Base-by-base conservation (phyloP, 2,113 vertebrate genomes). In the Athene cunicularia region DNA sequence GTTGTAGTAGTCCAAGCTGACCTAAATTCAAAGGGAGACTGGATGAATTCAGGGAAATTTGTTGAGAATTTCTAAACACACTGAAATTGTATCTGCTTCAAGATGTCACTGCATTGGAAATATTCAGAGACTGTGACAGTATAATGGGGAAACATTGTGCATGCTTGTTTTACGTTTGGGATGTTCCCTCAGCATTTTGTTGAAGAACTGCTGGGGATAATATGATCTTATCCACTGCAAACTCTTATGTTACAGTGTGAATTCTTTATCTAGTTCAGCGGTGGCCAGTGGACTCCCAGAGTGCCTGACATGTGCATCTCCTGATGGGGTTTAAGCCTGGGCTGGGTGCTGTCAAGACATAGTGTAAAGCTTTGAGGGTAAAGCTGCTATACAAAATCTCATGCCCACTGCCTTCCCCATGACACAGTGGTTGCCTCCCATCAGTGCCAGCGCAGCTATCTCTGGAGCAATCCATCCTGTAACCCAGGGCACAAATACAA, bases 351-450 rank as follows among this genome's bases (percentile, higher is more conserved):
- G 9, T 39, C 33, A 39, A 71, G 45, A 30, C 23, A 19, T 1
- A 45, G 17, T 56, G 12, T 30, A 77, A 49, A 68, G 27, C 41
- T 58, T 70, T 58, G 43, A 30, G 4, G 14, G 22, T 53, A 71
- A 72, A 83, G 20, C 43, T 63, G 43, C 11, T 39, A 50, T 37
- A 43, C 0, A 0, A 66, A 59, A 45, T 53, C 21, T 59, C 52
- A 59, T n/a, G 32, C 24, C 20, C 27, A 10, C 33, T 77, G 37
- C 58, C 43, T 32, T 93, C 32, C 8, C 16, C 32, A 6, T 58
- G 56, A 33, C 0, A 1, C 55, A 85, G 50, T 0, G 0, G 6
- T 39, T 76, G 50, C 20, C 24, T 64, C 32, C 64, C 1, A 0
- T 43, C 35, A 37, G 52, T 45, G 59, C 16, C 20, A n/a, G 15